Evolutionary conservation across 2,888 invertebrate genomes (phyloP).

Genomic region (Amiota minor): DNA sequence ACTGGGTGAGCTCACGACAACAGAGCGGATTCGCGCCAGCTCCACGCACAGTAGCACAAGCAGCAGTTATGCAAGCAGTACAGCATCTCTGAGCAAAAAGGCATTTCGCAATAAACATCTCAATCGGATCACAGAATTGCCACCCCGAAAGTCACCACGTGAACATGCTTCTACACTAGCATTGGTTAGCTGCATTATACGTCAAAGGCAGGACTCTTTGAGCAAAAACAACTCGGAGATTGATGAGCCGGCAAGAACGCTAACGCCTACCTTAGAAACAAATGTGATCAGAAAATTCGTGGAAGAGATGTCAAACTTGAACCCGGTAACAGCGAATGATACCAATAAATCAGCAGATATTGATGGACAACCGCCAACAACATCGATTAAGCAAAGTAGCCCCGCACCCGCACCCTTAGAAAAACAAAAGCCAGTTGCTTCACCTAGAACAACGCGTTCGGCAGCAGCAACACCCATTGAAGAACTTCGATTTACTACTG

Average conservation of each 20-base stretch:
- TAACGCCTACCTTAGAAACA: constrained; percentile 19
- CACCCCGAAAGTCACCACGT: constrained; percentile 86
- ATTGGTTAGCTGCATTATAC: constrained; percentile 81
- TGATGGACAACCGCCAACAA: constrained; percentile 29
- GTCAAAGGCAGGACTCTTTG: constrained; percentile 71
- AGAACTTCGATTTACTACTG: constrained; percentile 70
- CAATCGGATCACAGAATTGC: constrained; percentile 65
- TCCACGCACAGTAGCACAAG: constrained; percentile 63
- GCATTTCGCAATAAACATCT: constrained; percentile 65
- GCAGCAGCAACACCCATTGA: constrained; percentile 67
- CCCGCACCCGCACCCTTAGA: neutral
- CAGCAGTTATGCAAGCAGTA: constrained; percentile 61
- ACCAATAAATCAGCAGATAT: neutral
- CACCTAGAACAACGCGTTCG: constrained; percentile 58
- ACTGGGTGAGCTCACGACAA: constrained; percentile 46
- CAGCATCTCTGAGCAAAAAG: constrained; percentile 53
- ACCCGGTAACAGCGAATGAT: neutral
- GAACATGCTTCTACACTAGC: constrained; percentile 92
- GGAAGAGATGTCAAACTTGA: constrained; percentile 28
- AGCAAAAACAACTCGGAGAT: constrained; percentile 68
- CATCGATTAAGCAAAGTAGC: constrained; percentile 41
- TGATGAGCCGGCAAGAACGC: constrained; percentile 57
- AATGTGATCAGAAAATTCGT: constrained; percentile 9
- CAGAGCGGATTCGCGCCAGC: constrained; percentile 55
- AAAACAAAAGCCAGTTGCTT: constrained; percentile 27